Conservation (phyloP, 2,113 vertebrate species). For the Myotis brandtii region DNA sequence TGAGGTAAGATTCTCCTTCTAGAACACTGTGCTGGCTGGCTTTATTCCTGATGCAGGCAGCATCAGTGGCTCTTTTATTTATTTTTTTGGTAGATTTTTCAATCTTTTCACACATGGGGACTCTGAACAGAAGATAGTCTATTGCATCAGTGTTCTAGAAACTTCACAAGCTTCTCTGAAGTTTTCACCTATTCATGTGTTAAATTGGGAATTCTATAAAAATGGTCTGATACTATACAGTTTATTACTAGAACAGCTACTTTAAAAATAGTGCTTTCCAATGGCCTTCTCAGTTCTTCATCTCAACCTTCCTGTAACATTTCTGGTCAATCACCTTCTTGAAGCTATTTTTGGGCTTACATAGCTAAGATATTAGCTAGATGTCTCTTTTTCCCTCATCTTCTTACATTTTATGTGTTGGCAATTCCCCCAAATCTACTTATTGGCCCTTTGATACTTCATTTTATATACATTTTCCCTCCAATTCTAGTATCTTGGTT, state of each 20-base stretch:
- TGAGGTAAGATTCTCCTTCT: background rate
- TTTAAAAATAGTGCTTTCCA: background rate
- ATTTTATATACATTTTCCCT: background rate
- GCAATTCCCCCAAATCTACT: background rate
- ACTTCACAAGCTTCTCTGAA: background rate
- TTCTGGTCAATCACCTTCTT: background rate
- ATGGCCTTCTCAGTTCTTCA: background rate
- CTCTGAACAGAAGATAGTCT: background rate
- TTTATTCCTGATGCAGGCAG: background rate
- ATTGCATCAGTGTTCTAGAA: background rate
- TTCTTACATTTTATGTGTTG: background rate
- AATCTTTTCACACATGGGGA: background rate
- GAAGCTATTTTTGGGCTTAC: constrained; percentile 15
- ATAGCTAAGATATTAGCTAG: background rate
- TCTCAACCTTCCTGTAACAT: background rate
- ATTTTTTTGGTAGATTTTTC: background rate
- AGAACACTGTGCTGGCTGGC: background rate
- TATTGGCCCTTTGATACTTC: background rate
- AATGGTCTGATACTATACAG: background rate
- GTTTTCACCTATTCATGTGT: background rate
- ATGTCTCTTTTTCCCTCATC: background rate
- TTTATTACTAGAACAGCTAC: background rate
- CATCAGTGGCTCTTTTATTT: background rate
- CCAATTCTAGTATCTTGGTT: background rate
- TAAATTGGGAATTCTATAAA: background rate